Conservation (phyloP, 2,113 vertebrate species). For the Hiodon alosoides region DNA sequence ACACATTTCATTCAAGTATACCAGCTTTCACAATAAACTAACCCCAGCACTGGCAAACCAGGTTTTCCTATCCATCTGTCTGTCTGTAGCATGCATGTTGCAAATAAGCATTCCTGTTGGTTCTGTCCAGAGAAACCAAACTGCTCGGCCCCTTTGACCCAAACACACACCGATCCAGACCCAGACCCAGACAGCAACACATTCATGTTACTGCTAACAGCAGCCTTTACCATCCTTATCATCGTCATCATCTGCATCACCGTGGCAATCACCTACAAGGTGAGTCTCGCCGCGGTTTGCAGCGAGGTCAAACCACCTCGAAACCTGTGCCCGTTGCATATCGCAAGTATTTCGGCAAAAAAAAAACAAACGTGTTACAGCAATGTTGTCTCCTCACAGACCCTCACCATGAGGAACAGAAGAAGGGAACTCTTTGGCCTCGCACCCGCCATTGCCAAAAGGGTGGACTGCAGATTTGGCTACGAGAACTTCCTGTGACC, state of each 20-base stretch:
- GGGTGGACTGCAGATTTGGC: constrained; percentile 19
- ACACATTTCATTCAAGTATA: too few relatives aligned
- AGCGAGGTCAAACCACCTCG: background rate
- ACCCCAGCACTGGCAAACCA: background rate
- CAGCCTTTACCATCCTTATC: background rate
- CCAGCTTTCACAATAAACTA: too few relatives aligned
- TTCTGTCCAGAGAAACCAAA: background rate
- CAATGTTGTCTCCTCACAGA: background rate
- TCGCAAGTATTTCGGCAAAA: background rate
- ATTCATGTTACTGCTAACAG: background rate
- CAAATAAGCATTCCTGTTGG: background rate
- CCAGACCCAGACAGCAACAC: background rate
- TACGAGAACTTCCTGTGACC: constrained; percentile 19
- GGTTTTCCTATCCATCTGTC: background rate
- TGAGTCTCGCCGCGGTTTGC: background rate
- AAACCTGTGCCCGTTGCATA: background rate
- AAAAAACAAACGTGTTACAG: too few relatives aligned
- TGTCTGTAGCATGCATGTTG: background rate
- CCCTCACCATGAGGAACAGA: background rate
- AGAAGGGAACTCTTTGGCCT: background rate
- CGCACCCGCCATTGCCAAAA: background rate
- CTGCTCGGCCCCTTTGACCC: background rate
- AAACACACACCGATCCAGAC: background rate
- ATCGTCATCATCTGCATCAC: background rate
- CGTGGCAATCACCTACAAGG: background rate